A percentile compares a stretch with the other conserved stretches of the same genome.
Evolutionary conservation across 92 coral and sea anemone genomes (phyloP).

Genomic region (Pocillopora meandrina): DNA sequence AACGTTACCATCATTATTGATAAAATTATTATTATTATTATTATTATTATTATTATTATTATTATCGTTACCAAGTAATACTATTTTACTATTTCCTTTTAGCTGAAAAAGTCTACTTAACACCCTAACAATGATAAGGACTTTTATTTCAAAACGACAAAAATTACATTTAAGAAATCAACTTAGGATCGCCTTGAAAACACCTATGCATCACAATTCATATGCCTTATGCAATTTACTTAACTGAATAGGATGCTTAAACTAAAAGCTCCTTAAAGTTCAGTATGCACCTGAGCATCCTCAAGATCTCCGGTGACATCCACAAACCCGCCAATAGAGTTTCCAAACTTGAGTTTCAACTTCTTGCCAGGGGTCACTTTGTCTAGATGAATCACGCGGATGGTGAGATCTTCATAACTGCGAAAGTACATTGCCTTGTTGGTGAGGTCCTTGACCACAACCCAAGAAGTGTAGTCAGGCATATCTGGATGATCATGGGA

Average conservation of each 20-base stretch:
- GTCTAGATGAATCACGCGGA: slow-evolving; percentile 8
- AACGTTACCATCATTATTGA: no score
- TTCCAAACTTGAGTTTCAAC: not conserved
- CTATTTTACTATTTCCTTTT: slow-evolving; percentile 2
- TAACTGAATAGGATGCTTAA: no score
- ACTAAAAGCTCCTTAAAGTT: not conserved
- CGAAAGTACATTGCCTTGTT: slow-evolving; percentile 15
- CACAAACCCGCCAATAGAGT: slow-evolving; percentile 4
- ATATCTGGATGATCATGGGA: not conserved
- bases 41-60: no score
- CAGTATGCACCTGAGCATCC: not conserved
- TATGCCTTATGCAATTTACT: no score
- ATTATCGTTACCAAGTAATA: not conserved
- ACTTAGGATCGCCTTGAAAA: no score
- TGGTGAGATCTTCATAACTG: slow-evolving; percentile 9
- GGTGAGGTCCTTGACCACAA: slow-evolving; percentile 24
- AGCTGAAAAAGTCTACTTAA: slow-evolving; percentile 72
- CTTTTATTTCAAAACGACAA: no score
- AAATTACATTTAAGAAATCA: no score
- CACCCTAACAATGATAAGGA: no score
- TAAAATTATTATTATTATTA: no score
- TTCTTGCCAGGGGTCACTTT: not conserved
- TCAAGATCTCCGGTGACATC: slow-evolving; percentile 3
- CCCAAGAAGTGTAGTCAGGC: slow-evolving; percentile 16
- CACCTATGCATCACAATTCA: no score